Evolutionary conservation across 2,888 invertebrate species (phyloP).

Genomic region (Mythimna loreyi): DNA sequence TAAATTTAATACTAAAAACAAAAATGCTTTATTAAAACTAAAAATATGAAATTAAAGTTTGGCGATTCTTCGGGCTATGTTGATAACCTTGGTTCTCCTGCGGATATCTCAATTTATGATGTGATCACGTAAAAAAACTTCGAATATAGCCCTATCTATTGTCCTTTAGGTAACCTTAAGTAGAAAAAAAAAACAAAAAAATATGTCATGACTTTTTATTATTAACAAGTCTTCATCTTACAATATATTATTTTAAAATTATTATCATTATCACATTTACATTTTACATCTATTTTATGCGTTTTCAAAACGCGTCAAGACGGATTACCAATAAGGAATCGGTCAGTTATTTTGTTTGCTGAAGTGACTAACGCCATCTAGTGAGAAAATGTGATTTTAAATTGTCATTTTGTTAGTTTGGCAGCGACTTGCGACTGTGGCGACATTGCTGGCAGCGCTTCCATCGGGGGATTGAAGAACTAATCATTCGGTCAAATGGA

Average conservation of each 20-base stretch:
- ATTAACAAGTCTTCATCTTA: slow-evolving; percentile 59
- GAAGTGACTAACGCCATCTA: slow-evolving; percentile 49
- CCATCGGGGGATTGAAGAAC: background rate
- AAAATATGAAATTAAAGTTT: no score
- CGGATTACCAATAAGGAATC: slow-evolving; percentile 20
- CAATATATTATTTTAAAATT: slow-evolving; percentile 41
- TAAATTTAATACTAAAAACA: no score
- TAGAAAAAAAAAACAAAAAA: background rate
- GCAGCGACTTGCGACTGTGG: slow-evolving; percentile 2
- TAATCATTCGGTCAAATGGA: background rate
- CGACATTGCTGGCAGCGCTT: background rate
- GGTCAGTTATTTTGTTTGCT: slow-evolving; percentile 31
- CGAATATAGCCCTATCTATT: no score
- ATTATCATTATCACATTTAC: slow-evolving; percentile 64
- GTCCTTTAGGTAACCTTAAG: no score
- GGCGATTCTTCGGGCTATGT: no score
- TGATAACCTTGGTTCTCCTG: no score
- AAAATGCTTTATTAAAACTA: no score
- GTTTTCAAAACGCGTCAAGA: slow-evolving; percentile 52
- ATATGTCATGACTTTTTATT: slow-evolving; percentile 51
- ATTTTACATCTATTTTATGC: slow-evolving; percentile 43
- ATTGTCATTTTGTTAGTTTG: slow-evolving; percentile 12
- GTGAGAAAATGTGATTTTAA: slow-evolving; percentile 16
- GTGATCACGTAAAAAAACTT: no score
- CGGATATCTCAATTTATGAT: no score